phyloP scores from a whole-genome alignment of 2,797 vertebrate species.

The Pelochelys cantorii region DNA sequence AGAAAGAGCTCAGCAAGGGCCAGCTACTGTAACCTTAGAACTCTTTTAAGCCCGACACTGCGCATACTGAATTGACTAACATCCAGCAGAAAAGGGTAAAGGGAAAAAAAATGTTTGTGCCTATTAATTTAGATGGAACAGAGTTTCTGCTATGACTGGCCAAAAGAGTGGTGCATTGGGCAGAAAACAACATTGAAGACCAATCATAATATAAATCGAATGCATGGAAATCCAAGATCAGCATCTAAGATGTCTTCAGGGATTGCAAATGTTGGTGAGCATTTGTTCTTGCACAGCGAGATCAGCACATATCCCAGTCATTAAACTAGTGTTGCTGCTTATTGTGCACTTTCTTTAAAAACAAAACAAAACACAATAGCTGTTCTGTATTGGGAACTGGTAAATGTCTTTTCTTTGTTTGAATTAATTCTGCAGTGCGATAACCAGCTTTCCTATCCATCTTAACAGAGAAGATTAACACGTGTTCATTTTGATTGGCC shows the following conservation, averaged over 20 bases:
- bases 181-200: not conserved
- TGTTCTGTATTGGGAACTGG: slow-evolving; percentile 17
- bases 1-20: not conserved
- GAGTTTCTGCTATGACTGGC: not conserved
- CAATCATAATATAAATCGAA: not conserved
- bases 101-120: not conserved
- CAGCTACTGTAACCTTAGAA: not conserved
- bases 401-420: not conserved
- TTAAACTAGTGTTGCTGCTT: not conserved
- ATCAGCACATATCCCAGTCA: not conserved
- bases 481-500: not conserved
- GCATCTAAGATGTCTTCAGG: fast-evolving
- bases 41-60: not conserved
- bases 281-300: not conserved
- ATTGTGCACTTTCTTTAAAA: not conserved
- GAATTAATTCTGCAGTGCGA: not conserved
- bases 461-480: not conserved
- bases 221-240: not conserved
- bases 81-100: not conserved
- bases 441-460: not conserved
- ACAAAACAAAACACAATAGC: not conserved
- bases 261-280: not conserved
- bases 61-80: not conserved
- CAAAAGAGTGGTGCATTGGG: not conserved
- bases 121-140: not conserved